Base-by-base conservation (phyloP, 2,113 vertebrate genomes). In the Sprattus sprattus region DNA sequence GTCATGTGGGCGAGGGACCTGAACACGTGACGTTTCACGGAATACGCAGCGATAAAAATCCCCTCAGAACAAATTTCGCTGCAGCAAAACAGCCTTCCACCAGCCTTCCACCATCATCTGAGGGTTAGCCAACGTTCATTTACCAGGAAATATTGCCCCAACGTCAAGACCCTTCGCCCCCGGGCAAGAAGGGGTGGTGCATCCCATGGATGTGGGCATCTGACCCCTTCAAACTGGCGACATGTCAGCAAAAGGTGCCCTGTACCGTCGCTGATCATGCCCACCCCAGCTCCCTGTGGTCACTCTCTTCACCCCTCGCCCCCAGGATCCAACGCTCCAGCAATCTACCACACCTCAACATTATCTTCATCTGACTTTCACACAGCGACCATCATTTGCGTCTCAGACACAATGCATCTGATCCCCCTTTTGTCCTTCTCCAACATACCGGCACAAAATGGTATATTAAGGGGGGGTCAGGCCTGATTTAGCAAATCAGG, bases 11-110 rank as follows among this genome's bases (percentile, higher is more conserved):
- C 54, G 89, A 89, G 90, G 90, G 92, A 94, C 90, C 92, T 91
- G 89, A 90, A 92, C 95, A 95, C 89, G 92, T 96, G 96, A 96
- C 92, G 88, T 6, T 75, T 87, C 25, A 47, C 78, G 81, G 45
- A 85, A 86, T 82, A 81, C 81, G 81, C 85, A 84, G 87, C 83
- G 89, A 93, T 15, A 84, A 91, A 93, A 94, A 94, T 94, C 87
- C 94, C 91, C 92, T 84, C 47, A 86, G 94, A 94, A 88, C 90
- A 93, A 92, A 89, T 82, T 88, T 86, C 52, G 44, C 87, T 83
- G 90, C 89, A 91, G 91, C 89, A 92, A 94, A 94, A 81, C 92
- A 67, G 88, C 90, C 85, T 90, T 88, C 22, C 39, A 88, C 83
- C n/a, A n/a, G n/a, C n/a, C n/a, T n/a, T 85, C 85, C 93, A 90